phyloP scores from a whole-genome alignment of 2,797 vertebrate genomes.

The Macrochelys suwanniensis region DNA sequence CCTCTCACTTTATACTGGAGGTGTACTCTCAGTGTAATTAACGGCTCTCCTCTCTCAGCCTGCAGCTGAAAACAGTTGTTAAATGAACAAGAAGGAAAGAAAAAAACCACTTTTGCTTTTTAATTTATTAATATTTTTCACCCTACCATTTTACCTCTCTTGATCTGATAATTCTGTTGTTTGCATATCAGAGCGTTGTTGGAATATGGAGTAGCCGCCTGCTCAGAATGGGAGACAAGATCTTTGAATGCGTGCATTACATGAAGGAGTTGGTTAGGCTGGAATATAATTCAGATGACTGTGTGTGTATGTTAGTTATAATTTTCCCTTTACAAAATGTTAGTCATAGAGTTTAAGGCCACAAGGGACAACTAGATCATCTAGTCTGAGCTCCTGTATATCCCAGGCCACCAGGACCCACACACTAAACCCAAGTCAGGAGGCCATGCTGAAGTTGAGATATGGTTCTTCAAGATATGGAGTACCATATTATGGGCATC shows the following conservation, averaged over 20 bases:
- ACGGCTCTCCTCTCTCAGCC: slow-evolving; percentile 76
- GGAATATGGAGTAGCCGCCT: background rate
- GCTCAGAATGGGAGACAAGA: background rate
- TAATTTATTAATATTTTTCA: slow-evolving; percentile 19
- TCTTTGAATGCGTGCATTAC: background rate
- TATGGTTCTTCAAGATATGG: background rate
- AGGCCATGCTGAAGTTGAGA: background rate
- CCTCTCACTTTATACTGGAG: slow-evolving; percentile 73
- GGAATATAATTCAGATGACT: background rate
- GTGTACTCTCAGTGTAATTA: slow-evolving; percentile 82
- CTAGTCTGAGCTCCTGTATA: background rate
- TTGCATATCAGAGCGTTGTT: slow-evolving; percentile 6
- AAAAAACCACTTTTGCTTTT: slow-evolving; percentile 37
- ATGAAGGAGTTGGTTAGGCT: background rate
- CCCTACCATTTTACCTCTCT: background rate
- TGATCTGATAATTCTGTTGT: background rate
- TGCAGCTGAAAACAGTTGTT: slow-evolving; percentile 74
- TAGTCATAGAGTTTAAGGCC: background rate
- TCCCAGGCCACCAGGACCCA: background rate
- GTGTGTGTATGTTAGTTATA: background rate
- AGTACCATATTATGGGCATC: background rate
- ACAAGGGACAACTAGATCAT: background rate
- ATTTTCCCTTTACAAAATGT: background rate
- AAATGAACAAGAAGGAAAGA: slow-evolving; percentile 54
- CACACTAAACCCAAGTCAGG: background rate